Evolutionary conservation across 2,888 invertebrate genomes (phyloP).

Genomic region (Scaptomyza cyrtandrae): DNA sequence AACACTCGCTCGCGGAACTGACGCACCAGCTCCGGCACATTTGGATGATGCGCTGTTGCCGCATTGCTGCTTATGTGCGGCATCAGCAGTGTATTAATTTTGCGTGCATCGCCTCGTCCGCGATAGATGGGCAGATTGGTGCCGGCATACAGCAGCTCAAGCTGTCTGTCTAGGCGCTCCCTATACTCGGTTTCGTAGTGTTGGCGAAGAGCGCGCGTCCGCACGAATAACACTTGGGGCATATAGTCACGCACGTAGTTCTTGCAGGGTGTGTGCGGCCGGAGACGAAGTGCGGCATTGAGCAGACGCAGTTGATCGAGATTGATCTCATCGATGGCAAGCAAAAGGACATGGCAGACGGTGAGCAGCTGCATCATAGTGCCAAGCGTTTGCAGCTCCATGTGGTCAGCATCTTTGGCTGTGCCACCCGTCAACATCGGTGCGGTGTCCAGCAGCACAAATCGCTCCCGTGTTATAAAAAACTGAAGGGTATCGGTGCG

Average conservation of each 20-base stretch:
- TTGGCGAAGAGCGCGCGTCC: slow-evolving; percentile 91
- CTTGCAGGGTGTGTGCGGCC: slow-evolving; percentile 84
- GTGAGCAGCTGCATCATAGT: slow-evolving; percentile 93
- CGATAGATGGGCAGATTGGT: slow-evolving; percentile 71
- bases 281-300: slow-evolving; percentile 82
- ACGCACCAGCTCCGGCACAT: slow-evolving; percentile 48
- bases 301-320: slow-evolving; percentile 90
- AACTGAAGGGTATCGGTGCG: slow-evolving; percentile 88
- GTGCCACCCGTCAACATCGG: slow-evolving; percentile 88
- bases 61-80: slow-evolving; percentile 49
- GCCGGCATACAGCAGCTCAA: slow-evolving; percentile 71
- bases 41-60: slow-evolving; percentile 42
- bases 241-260: slow-evolving; percentile 87
- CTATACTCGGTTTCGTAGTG: slow-evolving; percentile 87
- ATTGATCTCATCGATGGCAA: slow-evolving; percentile 95
- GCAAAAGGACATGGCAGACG: slow-evolving; percentile 94
- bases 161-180: slow-evolving; percentile 72
- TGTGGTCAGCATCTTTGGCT: slow-evolving; percentile 88
- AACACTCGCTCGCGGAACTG: slow-evolving; percentile 60
- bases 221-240: slow-evolving; percentile 93
- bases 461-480: slow-evolving; percentile 89
- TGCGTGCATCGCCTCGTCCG: slow-evolving; percentile 48
- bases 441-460: slow-evolving; percentile 95
- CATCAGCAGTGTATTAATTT: slow-evolving; percentile 50
- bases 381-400: slow-evolving; percentile 84